Evolutionary conservation across 64 coral and sea anemone species (phyloP), one percentile per base, ranked within the genome.

Genomic region (Porites lutea): DNA sequence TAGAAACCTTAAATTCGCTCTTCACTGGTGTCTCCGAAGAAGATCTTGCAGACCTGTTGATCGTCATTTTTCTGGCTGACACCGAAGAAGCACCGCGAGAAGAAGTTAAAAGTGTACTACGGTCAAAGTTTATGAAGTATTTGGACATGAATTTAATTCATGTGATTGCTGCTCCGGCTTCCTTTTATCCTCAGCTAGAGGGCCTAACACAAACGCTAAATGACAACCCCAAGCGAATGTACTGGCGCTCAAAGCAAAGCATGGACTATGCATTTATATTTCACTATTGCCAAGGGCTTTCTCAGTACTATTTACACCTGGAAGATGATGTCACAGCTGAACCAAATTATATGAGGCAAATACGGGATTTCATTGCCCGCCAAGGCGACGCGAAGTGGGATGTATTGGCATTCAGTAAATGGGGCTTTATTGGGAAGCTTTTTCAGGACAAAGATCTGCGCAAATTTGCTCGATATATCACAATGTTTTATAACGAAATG

Each of bases 391-490:
- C n/a, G 4, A 48, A 77, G 0, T 97, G 92, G 92, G 77, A 73
- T 16, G 43, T 84, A 21, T 48, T 97, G 51, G 55, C 65, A 12
- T 90, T 79, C 37, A 86, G 78, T 19, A 13, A 0, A 0, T 97
- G 88, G 92, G 95, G 95, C 10, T 97, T 97, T 78, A 97, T 97
- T 63, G 95, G 95, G 9, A 97, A 94, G 47, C 71, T 97, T 2
- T 78, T 97, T 15, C 72, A 55, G 67, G 90, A 83, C 65, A 69
- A 81, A 8, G 89, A 90, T 15, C 78, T 97, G 27, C 63, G 47
- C 61, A 79, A 73, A 8, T 53, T 97, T 43, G 82, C 82, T 37
- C 79, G 76, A 23, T 86, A 78, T 74, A n/a, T 94, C 12, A 47
- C 59, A 18, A 79, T 87, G 50, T 97, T 97, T 71, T 97, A 97